A percentile compares a stretch with the other conserved stretches of the same genome.
These are phyloP conservation scores for Drosophila ficusphila DNA, from an alignment of 1,140 invertebrate genomes.

Conservation along the genomic window DNA sequence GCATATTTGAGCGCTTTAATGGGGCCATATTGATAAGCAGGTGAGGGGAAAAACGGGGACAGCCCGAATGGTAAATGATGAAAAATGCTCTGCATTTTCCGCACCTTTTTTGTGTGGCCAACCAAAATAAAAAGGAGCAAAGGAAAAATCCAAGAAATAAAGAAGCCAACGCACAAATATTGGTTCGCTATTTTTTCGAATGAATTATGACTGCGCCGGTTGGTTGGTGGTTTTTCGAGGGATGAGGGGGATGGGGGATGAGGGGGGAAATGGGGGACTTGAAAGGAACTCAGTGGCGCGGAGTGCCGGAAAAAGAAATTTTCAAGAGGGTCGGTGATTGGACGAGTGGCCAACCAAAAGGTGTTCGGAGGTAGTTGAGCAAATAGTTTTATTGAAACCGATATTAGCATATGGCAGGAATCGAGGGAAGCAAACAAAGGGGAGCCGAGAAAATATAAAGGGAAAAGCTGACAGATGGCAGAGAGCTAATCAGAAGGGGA, in stretches of 20 bases:
- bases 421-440: conserved; percentile 1
- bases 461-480: conserved; percentile 39
- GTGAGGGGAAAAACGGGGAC: conserved; percentile 8
- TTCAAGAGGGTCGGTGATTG: conserved; percentile 48
- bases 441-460: conserved; percentile 7
- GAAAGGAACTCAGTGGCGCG: conserved; percentile 34
- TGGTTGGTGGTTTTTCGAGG: conserved; percentile 25
- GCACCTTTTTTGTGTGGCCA: conserved; percentile 67
- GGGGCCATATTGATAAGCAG: conserved; percentile 67
- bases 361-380: conserved; percentile 54
- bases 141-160: conserved; percentile 51
- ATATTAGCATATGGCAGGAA: conserved; percentile 53
- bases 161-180: conserved; percentile 73
- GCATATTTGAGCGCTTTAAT: conserved; percentile 55
- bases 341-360: conserved; percentile 48
- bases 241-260: too few relatives aligned
- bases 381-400: conserved; percentile 54
- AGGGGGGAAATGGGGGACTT: background rate
- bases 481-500: conserved; percentile 16
- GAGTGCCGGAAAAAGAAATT: conserved; percentile 37
- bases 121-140: conserved; percentile 49
- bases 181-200: conserved; percentile 70
- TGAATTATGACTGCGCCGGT: conserved; percentile 69
- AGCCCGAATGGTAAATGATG: conserved; percentile 65
- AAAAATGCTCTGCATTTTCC: conserved; percentile 78